These are phyloP conservation scores for Siphamia tubifer DNA, from an alignment of 2,113 vertebrate species.

Conservation along the genomic window DNA sequence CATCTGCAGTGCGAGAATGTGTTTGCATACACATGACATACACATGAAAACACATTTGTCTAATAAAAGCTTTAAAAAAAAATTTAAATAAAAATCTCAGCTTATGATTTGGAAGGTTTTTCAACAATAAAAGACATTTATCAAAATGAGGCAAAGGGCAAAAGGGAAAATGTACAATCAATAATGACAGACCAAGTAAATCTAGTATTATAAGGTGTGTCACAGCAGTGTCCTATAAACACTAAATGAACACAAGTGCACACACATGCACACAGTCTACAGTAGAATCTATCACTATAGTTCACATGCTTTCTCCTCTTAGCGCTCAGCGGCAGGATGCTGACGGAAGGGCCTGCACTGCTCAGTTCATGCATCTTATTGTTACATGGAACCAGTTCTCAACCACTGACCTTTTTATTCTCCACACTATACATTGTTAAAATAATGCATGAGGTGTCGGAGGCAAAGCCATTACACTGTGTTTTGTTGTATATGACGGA, in stretches of 20 bases:
- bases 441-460: conserved; percentile 71
- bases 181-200: conserved; percentile 54
- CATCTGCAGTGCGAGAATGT: conserved; percentile 27
- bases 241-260: background rate
- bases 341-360: conserved; percentile 58
- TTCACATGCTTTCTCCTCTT: conserved; percentile 36
- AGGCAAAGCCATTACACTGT: conserved; percentile 44
- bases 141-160: conserved; percentile 61
- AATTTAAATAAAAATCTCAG: conserved; percentile 2
- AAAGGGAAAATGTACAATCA: conserved; percentile 55
- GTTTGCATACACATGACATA: background rate
- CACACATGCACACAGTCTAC: conserved; percentile 13
- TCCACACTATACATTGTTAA: conserved; percentile 67
- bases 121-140: conserved; percentile 56
- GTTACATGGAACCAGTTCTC: conserved; percentile 69
- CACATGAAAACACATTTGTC: conserved; percentile 36
- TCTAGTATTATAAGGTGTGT: conserved; percentile 60
- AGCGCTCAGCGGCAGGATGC: conserved; percentile 30
- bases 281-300: conserved; percentile 30
- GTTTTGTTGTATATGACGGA: conserved; percentile 31
- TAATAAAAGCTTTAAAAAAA: conserved; percentile 46
- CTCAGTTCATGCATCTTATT: conserved; percentile 69
- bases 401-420: conserved; percentile 74
- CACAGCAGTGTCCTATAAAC: conserved; percentile 18
- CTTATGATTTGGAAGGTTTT: conserved; percentile 11